phyloP scores from a whole-genome alignment of 2,797 vertebrate genomes.

The Anas flavirostris region DNA sequence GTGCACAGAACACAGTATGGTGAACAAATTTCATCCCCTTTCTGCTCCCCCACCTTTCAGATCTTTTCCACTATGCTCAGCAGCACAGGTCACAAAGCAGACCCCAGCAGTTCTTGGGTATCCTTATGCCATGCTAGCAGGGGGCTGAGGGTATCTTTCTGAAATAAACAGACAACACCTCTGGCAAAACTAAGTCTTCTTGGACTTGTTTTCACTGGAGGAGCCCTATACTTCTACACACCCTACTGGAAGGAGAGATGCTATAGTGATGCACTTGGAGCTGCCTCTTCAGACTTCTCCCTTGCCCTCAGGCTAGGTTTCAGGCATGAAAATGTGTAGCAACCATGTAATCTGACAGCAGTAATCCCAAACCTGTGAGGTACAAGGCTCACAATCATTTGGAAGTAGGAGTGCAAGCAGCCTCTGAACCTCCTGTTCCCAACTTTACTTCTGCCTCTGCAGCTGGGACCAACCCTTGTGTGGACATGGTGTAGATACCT shows the following conservation, averaged over 20 bases:
- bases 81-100: neutral
- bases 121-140: neutral
- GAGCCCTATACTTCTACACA: neutral
- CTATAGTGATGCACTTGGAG: neutral
- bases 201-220: neutral
- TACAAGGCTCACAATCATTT: neutral
- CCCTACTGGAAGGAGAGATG: neutral
- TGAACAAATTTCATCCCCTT: too few relatives aligned
- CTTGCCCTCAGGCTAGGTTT: neutral
- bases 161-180: neutral
- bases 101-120: neutral
- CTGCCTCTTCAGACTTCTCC: neutral
- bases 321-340: neutral
- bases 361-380: neutral
- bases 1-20: neutral
- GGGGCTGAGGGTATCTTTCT: neutral
- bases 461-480: accelerated
- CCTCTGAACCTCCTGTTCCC: neutral
- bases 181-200: too few relatives aligned
- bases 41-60: neutral
- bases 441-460: neutral
- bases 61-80: neutral
- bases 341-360: neutral
- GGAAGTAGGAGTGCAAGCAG: neutral
- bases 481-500: accelerated